Percentiles rank a stretch among this genome's conserved stretches.
Conservation (phyloP, 2,888 invertebrate genomes). For the Drosophila kanekoi region DNA sequence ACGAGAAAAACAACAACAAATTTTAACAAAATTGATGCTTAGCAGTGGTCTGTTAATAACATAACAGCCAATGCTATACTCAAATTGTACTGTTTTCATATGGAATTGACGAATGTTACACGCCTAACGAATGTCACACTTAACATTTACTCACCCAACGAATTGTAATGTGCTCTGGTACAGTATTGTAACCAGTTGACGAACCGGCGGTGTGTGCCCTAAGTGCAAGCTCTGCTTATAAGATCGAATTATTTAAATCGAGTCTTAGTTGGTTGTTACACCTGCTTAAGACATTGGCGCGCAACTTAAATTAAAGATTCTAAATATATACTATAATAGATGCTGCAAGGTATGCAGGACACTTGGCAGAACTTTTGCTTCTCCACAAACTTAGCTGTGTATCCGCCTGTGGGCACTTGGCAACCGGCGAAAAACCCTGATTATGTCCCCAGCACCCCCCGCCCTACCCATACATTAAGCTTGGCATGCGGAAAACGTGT, state of each 20-base stretch:
- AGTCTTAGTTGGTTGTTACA: slow-evolving; percentile 19
- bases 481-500: slow-evolving; percentile 39
- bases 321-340: not conserved
- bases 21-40: slow-evolving; percentile 21
- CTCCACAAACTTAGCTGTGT: slow-evolving; percentile 31
- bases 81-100: slow-evolving; percentile 13
- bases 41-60: slow-evolving; percentile 26
- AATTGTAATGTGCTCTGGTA: not conserved
- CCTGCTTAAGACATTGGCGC: slow-evolving; percentile 23
- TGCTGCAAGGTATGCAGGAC: not conserved
- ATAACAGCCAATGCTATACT: slow-evolving; percentile 21
- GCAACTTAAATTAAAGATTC: not conserved
- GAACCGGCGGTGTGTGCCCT: not conserved
- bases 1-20: slow-evolving; percentile 52
- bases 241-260: slow-evolving; percentile 5
- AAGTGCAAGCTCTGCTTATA: not conserved
- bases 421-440: slow-evolving; percentile 39
- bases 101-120: slow-evolving; percentile 19
- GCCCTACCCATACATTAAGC: not conserved
- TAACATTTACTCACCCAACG: slow-evolving; percentile 41
- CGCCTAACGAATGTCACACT: not conserved
- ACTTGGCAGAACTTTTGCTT: slow-evolving; percentile 22
- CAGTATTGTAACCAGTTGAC: slow-evolving; percentile 1
- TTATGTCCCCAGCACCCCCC: not conserved
- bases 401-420: slow-evolving; percentile 56